These are phyloP conservation scores for Mesopsocus fuscifrons DNA, from an alignment of 2,888 invertebrate species.

Conservation along the genomic window DNA sequence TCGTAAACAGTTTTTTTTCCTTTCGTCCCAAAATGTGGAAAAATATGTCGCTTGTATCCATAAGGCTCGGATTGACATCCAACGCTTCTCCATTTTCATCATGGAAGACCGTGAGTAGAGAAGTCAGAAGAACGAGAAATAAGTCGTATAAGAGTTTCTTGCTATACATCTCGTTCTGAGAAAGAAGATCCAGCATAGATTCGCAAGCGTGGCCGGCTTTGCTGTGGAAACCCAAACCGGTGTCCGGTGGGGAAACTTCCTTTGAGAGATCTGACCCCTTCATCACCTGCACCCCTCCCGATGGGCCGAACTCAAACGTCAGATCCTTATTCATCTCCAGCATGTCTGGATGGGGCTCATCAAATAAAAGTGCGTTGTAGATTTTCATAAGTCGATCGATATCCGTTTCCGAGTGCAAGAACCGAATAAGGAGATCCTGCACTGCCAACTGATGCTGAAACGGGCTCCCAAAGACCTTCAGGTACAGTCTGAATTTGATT, in stretches of 20 bases:
- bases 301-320: slow-evolving; percentile 21
- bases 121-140: slow-evolving; percentile 22
- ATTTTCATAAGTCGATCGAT: slow-evolving; percentile 17
- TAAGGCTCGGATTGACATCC: slow-evolving; percentile 18
- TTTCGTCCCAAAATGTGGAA: slow-evolving; percentile 10
- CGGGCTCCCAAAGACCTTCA: slow-evolving; percentile 17
- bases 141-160: slow-evolving; percentile 22
- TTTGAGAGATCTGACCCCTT: slow-evolving; percentile 28
- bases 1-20: slow-evolving; percentile 20
- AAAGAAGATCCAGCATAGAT: slow-evolving; percentile 25
- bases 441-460: slow-evolving; percentile 16
- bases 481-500: slow-evolving; percentile 16
- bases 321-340: slow-evolving; percentile 28
- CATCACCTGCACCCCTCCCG: slow-evolving; percentile 28
- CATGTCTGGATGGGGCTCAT: slow-evolving; percentile 17
- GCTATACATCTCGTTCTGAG: slow-evolving; percentile 21
- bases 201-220: slow-evolving; percentile 23
- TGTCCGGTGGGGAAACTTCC: slow-evolving; percentile 27
- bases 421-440: slow-evolving; percentile 16
- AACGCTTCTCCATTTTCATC: slow-evolving; percentile 13
- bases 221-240: slow-evolving; percentile 19
- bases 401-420: slow-evolving; percentile 15
- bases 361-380: slow-evolving; percentile 24
- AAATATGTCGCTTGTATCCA: slow-evolving; percentile 14
- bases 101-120: slow-evolving; percentile 13